A percentile compares a stretch with the other conserved stretches of the same genome.
phyloP scores from a whole-genome alignment of 2,797 vertebrate genomes.

The Gobionotothen gibberifrons region DNA sequence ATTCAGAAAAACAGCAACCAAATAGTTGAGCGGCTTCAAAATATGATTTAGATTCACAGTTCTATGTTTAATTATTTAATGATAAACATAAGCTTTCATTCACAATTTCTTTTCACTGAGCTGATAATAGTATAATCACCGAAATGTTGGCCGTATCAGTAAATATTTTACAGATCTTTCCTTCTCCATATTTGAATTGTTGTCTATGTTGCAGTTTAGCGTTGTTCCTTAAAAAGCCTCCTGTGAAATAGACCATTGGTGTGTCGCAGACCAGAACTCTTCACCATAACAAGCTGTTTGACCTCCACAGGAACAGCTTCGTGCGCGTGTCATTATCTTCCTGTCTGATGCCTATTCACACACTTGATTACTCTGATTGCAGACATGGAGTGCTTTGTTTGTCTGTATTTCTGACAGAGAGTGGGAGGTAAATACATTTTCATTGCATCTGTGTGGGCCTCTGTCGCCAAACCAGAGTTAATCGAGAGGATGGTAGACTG shows the following conservation, averaged over 20 bases:
- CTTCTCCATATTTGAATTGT: background rate
- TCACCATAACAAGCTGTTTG: slow-evolving; percentile 72
- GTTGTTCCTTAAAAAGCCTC: background rate
- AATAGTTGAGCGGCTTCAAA: background rate
- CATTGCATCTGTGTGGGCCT: slow-evolving; percentile 49
- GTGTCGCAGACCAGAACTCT: slow-evolving; percentile 47
- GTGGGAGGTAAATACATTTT: slow-evolving; percentile 70
- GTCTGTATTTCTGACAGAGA: slow-evolving; percentile 54
- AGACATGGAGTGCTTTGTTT: slow-evolving; percentile 74
- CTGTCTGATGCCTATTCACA: slow-evolving; percentile 73
- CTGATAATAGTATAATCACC: background rate
- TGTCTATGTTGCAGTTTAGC: background rate
- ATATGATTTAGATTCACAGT: background rate
- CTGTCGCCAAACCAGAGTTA: slow-evolving; percentile 24
- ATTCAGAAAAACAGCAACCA: background rate
- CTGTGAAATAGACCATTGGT: slow-evolving; percentile 10
- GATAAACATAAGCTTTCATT: background rate
- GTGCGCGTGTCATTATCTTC: slow-evolving; percentile 71
- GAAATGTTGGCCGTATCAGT: background rate
- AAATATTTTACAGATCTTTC: background rate
- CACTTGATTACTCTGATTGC: slow-evolving; percentile 75
- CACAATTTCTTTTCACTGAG: background rate
- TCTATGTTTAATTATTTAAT: background rate
- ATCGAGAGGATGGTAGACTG: slow-evolving; percentile 7
- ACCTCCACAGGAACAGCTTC: slow-evolving; percentile 68